A percentile compares a stretch with the other conserved stretches of the same genome.
phyloP scores from a whole-genome alignment of 2,113 vertebrate genomes.

The Leucoraja erinaceus region DNA sequence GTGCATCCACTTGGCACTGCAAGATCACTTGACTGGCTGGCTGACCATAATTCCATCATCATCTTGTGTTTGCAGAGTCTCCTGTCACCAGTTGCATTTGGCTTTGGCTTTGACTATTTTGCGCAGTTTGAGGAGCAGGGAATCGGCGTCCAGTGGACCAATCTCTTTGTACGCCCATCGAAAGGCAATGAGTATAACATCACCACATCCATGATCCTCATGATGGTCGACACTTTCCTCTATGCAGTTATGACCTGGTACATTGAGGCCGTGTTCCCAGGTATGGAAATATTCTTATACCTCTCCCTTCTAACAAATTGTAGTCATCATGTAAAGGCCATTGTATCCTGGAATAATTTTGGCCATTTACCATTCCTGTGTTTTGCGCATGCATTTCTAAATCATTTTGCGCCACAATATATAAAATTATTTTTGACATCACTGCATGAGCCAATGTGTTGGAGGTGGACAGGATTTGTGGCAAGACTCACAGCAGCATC shows the following conservation, averaged over 20 bases:
- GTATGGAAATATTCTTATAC: conserved; percentile 49
- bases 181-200: conserved; percentile 83
- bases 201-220: conserved; percentile 72
- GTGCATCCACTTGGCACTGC: background rate
- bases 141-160: conserved; percentile 87
- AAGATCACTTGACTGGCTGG: background rate
- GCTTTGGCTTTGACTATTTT: conserved; percentile 92
- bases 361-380: background rate
- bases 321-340: background rate
- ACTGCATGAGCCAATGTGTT: background rate
- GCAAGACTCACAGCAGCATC: background rate
- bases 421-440: background rate
- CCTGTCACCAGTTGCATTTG: conserved; percentile 91
- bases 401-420: too few species aligned
- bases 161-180: conserved; percentile 77
- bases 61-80: conserved; percentile 67
- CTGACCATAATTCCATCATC: background rate
- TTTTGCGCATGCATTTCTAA: background rate
- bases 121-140: conserved; percentile 93
- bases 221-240: conserved; percentile 82
- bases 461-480: background rate
- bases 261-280: conserved; percentile 91
- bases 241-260: conserved; percentile 96
- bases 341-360: background rate
- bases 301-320: background rate